A percentile compares a stretch with the other conserved stretches of the same genome.
phyloP scores from a whole-genome alignment of 2,113 vertebrate species.

The Chaetorhynchus papuensis region DNA sequence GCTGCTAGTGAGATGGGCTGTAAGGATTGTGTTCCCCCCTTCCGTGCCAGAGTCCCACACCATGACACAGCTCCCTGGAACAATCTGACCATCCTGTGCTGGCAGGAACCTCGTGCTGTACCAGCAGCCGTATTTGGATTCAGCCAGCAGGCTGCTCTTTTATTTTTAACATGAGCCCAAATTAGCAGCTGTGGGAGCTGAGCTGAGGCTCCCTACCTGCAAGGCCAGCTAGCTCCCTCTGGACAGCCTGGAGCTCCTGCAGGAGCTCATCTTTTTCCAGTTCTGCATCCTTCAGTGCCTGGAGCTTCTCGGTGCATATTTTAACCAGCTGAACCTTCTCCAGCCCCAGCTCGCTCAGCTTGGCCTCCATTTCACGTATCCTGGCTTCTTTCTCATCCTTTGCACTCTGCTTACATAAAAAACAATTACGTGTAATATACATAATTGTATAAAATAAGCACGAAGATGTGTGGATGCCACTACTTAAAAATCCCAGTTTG shows the following conservation, averaged over 20 bases:
- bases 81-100: too few species aligned
- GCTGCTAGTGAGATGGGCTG: not conserved
- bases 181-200: not conserved
- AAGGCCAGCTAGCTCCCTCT: constrained; percentile 61
- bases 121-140: not conserved
- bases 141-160: not conserved
- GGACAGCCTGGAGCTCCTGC: constrained; percentile 65
- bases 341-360: constrained; percentile 66
- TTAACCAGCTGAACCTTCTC: constrained; percentile 70
- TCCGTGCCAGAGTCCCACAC: not conserved
- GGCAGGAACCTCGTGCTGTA: not conserved
- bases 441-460: not conserved
- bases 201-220: constrained; percentile 64
- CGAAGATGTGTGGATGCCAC: not conserved
- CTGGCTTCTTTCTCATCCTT: constrained; percentile 69
- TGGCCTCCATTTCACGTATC: constrained; percentile 64
- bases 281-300: constrained; percentile 59
- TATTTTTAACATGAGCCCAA: constrained; percentile 44
- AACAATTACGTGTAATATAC: fast-evolving
- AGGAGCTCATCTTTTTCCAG: constrained; percentile 74
- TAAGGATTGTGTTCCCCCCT: not conserved
- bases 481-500: not conserved
- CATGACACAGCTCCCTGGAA: not conserved
- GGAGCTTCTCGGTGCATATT: constrained; percentile 62
- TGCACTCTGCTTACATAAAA: constrained; percentile 29